phyloP scores from a whole-genome alignment of 2,888 invertebrate species.

The Ochropleura leucogaster region DNA sequence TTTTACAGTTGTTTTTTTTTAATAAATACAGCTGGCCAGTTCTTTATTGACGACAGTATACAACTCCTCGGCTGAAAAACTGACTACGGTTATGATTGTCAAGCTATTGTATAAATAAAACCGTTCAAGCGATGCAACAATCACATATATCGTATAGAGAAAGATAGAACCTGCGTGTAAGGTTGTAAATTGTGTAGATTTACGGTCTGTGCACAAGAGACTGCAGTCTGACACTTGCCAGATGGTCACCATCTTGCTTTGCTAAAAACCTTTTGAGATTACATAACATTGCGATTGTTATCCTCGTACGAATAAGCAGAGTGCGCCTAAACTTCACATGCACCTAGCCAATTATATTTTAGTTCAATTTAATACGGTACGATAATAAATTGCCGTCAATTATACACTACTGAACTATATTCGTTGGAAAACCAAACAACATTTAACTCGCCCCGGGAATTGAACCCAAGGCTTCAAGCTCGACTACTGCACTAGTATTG shows the following conservation, averaged over 20 bases:
- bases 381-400: neutral
- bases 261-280: conserved; percentile 55
- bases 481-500: neutral
- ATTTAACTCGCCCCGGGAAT: neutral
- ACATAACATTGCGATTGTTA: neutral
- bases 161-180: conserved; percentile 58
- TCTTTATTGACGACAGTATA: neutral
- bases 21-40: neutral
- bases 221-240: conserved; percentile 70
- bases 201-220: conserved; percentile 74
- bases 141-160: conserved; percentile 18
- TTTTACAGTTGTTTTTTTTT: neutral
- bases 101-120: conserved; percentile 19
- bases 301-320: neutral
- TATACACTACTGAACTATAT: neutral
- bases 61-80: neutral
- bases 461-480: neutral
- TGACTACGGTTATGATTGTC: neutral
- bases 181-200: conserved; percentile 76
- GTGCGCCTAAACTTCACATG: neutral
- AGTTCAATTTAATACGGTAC: neutral
- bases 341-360: neutral
- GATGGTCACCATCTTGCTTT: conserved; percentile 70
- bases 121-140: conserved; percentile 8
- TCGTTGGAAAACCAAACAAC: neutral